phyloP scores from a whole-genome alignment of 2,113 vertebrate species.

The Athene cunicularia region DNA sequence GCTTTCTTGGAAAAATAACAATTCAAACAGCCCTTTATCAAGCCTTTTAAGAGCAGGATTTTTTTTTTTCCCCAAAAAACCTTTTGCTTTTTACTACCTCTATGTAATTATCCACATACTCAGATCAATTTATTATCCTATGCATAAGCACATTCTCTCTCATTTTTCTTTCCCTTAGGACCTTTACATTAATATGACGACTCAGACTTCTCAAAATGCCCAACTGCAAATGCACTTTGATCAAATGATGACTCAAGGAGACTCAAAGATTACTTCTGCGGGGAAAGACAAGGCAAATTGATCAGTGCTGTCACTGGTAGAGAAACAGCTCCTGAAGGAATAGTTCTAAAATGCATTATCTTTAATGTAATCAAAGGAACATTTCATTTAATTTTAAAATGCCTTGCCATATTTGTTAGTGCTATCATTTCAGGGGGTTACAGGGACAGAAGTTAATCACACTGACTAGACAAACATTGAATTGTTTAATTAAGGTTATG shows the following conservation, averaged over 20 bases:
- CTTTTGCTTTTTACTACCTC: background rate
- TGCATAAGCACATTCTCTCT: background rate
- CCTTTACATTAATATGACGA: background rate
- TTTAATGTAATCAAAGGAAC: conserved; percentile 50
- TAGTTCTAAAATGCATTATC: conserved; percentile 45
- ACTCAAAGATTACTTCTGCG: conserved; percentile 20
- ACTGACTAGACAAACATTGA: background rate
- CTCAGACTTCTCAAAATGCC: background rate
- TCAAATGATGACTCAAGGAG: conserved; percentile 31
- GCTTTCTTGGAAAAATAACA: background rate
- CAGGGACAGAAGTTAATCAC: conserved; percentile 25
- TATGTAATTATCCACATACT: background rate
- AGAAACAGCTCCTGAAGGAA: conserved; percentile 45
- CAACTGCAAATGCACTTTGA: conserved; percentile 27
- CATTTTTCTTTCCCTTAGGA: background rate
- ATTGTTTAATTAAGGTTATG: conserved; percentile 6
- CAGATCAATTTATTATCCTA: background rate
- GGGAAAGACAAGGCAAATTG: conserved; percentile 44
- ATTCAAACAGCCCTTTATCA: background rate
- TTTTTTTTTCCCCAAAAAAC: background rate
- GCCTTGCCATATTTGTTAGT: conserved; percentile 20
- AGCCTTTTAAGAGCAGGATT: background rate
- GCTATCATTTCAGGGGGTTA: background rate
- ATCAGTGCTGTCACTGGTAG: conserved; percentile 11
- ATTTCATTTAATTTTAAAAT: conserved; percentile 39